Evolutionary conservation across 2,888 invertebrate genomes (phyloP).

Genomic region (Gymnosoma rotundatum): DNA sequence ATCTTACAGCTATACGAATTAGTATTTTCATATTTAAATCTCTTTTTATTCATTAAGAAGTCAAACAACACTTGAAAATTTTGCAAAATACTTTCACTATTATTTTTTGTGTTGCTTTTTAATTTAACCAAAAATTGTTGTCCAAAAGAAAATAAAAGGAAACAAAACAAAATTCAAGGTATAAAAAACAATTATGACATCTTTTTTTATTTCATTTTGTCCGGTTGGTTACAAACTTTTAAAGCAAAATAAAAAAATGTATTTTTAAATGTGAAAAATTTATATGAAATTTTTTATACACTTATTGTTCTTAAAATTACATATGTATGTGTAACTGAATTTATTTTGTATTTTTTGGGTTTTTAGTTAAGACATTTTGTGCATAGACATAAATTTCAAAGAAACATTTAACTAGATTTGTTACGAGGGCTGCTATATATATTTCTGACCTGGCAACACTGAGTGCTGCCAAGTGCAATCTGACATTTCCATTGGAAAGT

Average conservation of each 20-base stretch:
- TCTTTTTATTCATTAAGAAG: slow-evolving; percentile 59
- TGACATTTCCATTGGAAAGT: too few relatives aligned
- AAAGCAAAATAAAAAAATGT: slow-evolving; percentile 6
- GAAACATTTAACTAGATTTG: slow-evolving; percentile 18
- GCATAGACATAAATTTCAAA: slow-evolving; percentile 1
- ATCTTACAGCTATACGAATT: slow-evolving; percentile 43
- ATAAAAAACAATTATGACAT: slow-evolving; percentile 42
- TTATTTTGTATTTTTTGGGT: neutral
- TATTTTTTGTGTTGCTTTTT: slow-evolving; percentile 40
- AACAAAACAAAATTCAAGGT: neutral
- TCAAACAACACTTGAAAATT: slow-evolving; percentile 59
- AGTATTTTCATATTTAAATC: slow-evolving; percentile 59
- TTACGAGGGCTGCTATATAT: too few relatives aligned
- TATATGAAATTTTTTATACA: too few relatives aligned
- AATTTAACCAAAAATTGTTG: slow-evolving; percentile 37
- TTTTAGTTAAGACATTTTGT: neutral
- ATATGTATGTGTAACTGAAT: too few relatives aligned
- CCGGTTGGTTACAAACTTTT: neutral
- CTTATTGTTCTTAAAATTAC: neutral
- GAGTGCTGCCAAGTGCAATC: too few relatives aligned
- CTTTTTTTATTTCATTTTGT: slow-evolving; percentile 17
- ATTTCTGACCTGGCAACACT: too few relatives aligned
- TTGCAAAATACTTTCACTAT: slow-evolving; percentile 64
- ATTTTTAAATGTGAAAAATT: too few relatives aligned
- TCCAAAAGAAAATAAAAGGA: slow-evolving; percentile 17